phyloP scores from a whole-genome alignment of 2,888 invertebrate genomes.

The Psococerastis gibbosa region DNA sequence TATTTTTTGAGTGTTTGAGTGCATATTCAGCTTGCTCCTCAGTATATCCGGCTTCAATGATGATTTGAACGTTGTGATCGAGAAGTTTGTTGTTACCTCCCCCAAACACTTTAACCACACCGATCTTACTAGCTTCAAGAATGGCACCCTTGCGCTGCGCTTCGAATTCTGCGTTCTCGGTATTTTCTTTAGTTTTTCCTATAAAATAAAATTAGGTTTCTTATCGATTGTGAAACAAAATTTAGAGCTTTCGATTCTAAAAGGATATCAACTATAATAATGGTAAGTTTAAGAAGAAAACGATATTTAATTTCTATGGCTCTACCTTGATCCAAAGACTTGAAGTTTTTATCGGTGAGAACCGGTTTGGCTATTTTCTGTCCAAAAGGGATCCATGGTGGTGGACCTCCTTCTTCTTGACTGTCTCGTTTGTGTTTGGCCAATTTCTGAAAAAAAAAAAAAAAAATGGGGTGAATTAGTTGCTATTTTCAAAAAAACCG shows the following conservation, averaged over 20 bases:
- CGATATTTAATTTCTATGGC: neutral
- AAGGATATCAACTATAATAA: too few relatives aligned
- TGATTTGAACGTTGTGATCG: conserved; percentile 57
- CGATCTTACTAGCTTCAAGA: conserved; percentile 60
- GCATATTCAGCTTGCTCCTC: conserved; percentile 59
- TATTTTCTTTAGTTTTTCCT: conserved; percentile 32
- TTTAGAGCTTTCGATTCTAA: neutral
- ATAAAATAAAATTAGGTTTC: neutral
- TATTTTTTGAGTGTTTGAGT: conserved; percentile 47
- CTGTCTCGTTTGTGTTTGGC: conserved; percentile 40
- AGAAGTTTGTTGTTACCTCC: conserved; percentile 45
- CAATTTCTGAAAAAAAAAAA: conserved; percentile 29
- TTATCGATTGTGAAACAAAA: too few relatives aligned
- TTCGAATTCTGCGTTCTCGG: conserved; percentile 70
- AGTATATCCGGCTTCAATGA: conserved; percentile 59
- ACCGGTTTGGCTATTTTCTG: conserved; percentile 42
- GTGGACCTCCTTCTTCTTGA: conserved; percentile 59
- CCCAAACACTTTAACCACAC: conserved; percentile 34
- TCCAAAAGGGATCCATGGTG: conserved; percentile 85
- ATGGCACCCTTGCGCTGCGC: conserved; percentile 78
- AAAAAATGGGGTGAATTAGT: conserved; percentile 15
- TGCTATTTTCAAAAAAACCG: too few relatives aligned
- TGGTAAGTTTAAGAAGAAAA: neutral
- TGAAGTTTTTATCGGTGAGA: conserved; percentile 45
- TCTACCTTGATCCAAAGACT: conserved; percentile 29